Base-by-base conservation (phyloP, 1,140 invertebrate genomes). In the Subanguina moxae region DNA sequence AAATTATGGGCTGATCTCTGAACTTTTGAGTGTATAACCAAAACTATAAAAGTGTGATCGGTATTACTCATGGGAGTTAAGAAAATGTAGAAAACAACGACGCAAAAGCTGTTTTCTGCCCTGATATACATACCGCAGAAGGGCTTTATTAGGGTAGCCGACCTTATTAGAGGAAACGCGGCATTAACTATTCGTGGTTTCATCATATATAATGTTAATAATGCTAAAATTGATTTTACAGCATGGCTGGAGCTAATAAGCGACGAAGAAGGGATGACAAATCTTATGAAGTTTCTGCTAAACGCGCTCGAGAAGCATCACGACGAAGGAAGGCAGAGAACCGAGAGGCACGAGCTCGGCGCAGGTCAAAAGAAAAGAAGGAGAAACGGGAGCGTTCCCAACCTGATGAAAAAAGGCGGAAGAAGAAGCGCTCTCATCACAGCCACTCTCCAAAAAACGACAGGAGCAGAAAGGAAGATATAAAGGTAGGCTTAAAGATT, bases 161-260 rank as follows among this genome's bases (percentile, higher is more conserved):
- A n/a, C n/a, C n/a, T n/a, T n/a, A n/a, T n/a, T n/a, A n/a, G n/a
- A n/a, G n/a, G n/a, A n/a, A n/a, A n/a, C n/a, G n/a, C n/a, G n/a
- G n/a, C n/a, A n/a, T n/a, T n/a, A n/a, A n/a, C n/a, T n/a, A n/a
- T n/a, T n/a, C n/a, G n/a, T n/a, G n/a, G n/a, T n/a, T n/a, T n/a
- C n/a, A n/a, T n/a, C n/a, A n/a, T n/a, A n/a, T n/a, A n/a, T n/a
- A n/a, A n/a, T n/a, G n/a, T n/a, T n/a, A n/a, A n/a, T n/a, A n/a
- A n/a, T n/a, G n/a, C n/a, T n/a, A n/a, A n/a, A 38, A 56, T 56
- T 5, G 3, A 5, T 23, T 56, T 56, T 56, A 23, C 28, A 23
- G 28, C 5, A 61, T 61, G 58, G 58, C 58, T 28, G 58, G 58
- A 32, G 19, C 58, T 30, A 61, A 21, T 61, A 61, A 61, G 27